A percentile compares a stretch with the other conserved stretches of the same genome.
Conservation (phyloP, 2,888 invertebrate species). For the Bembecia ichneumoniformis region DNA sequence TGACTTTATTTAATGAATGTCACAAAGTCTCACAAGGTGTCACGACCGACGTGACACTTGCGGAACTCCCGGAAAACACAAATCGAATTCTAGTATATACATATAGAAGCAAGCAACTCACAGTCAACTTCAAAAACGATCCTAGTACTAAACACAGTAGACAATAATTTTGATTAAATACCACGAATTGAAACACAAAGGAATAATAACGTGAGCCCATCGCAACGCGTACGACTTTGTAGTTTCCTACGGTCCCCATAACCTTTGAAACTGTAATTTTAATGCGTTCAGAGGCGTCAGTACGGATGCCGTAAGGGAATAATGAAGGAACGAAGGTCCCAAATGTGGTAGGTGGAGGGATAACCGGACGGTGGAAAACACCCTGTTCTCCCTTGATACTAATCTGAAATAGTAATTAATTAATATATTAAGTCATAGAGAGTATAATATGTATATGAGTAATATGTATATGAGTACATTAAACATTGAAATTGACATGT, state of each 20-base stretch:
- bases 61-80: not conserved
- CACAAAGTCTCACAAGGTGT: constrained; percentile 1
- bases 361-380: constrained; percentile 19
- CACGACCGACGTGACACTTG: not conserved
- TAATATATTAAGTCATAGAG: no score
- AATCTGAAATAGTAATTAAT: no score
- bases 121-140: not conserved
- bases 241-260: constrained; percentile 44
- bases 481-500: no score
- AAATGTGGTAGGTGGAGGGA: constrained; percentile 23
- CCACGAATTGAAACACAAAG: constrained; percentile 49
- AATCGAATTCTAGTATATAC: constrained; percentile 2
- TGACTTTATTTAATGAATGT: constrained; percentile 7
- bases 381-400: constrained; percentile 12
- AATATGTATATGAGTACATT: no score
- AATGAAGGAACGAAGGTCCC: constrained; percentile 34
- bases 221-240: constrained; percentile 44
- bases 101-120: not conserved
- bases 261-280: constrained; percentile 68
- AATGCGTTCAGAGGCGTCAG: constrained; percentile 61
- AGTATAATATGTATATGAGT: no score
- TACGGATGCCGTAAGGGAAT: constrained; percentile 45
- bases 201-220: constrained; percentile 61
- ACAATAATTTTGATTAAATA: constrained; percentile 66
- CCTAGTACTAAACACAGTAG: constrained; percentile 24